phyloP scores from a whole-genome alignment of 2,797 vertebrate species.

The Hoplostethus mediterraneus region DNA sequence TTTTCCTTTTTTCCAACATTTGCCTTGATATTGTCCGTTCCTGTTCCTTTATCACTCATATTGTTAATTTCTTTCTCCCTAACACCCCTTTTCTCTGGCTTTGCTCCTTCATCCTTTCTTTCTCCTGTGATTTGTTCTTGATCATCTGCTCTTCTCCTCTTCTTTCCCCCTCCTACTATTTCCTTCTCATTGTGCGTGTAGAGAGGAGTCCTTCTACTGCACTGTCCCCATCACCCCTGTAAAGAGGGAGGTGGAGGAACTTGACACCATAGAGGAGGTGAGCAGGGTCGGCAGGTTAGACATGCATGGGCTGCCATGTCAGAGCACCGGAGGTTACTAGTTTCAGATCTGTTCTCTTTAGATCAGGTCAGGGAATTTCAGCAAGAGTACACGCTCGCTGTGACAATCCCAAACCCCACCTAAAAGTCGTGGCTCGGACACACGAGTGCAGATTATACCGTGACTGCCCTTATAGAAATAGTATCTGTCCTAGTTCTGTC shows the following conservation, averaged over 20 bases:
- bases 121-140: conserved; percentile 70
- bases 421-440: conserved; percentile 45
- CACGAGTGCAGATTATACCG: conserved; percentile 20
- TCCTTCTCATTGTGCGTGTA: conserved; percentile 76
- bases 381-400: not conserved
- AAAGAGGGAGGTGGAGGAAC: conserved; percentile 91
- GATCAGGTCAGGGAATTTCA: conserved; percentile 30
- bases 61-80: conserved; percentile 59
- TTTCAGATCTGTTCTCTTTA: conserved; percentile 42
- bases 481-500: conserved; percentile 47
- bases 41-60: conserved; percentile 54
- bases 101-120: conserved; percentile 63
- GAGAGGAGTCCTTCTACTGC: conserved; percentile 94
- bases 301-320: conserved; percentile 72
- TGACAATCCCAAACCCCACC: conserved; percentile 25
- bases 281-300: conserved; percentile 81
- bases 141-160: conserved; percentile 68
- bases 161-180: conserved; percentile 70
- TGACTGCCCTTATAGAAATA: conserved; percentile 31
- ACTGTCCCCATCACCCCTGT: conserved; percentile 94
- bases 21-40: conserved; percentile 55
- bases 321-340: conserved; percentile 40
- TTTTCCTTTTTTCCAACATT: conserved; percentile 48
- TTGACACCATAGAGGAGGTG: conserved; percentile 92
- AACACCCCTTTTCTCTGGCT: conserved; percentile 72